Conservation (phyloP, 2,113 vertebrate genomes). For the Macheiramphus alcinus region DNA sequence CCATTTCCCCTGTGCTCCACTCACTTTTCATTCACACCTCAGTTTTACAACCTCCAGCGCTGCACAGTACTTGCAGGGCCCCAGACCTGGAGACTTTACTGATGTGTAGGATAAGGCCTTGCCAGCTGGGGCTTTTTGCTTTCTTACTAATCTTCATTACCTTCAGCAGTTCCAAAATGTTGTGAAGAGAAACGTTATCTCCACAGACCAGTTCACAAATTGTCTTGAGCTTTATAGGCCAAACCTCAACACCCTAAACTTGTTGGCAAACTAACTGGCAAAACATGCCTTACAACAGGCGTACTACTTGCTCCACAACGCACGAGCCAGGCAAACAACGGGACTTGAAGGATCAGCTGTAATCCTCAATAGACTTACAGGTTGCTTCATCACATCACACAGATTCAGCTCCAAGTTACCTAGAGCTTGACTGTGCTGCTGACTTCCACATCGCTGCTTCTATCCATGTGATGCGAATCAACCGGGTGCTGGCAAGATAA, state of each 20-base stretch:
- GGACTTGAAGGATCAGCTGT: background rate
- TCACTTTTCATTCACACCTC: background rate
- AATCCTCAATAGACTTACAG: background rate
- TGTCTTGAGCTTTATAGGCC: background rate
- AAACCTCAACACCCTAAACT: background rate
- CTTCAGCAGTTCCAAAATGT: background rate
- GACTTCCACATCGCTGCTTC: background rate
- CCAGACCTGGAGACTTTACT: background rate
- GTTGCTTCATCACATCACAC: background rate
- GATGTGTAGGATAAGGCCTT: background rate
- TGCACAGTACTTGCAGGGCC: background rate
- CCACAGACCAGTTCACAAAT: background rate
- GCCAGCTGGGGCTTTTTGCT: background rate
- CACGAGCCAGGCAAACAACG: accelerated
- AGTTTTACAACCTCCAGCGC: background rate
- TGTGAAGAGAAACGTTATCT: background rate
- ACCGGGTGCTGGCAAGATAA: accelerated
- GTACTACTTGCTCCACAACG: accelerated
- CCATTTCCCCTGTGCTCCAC: background rate
- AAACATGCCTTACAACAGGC: accelerated
- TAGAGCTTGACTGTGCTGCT: accelerated
- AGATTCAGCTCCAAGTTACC: background rate
- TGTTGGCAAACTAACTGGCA: background rate
- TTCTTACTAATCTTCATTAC: background rate
- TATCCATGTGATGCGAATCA: background rate